Conservation (phyloP, 2,113 vertebrate species). For the Hippocampus zosterae region DNA sequence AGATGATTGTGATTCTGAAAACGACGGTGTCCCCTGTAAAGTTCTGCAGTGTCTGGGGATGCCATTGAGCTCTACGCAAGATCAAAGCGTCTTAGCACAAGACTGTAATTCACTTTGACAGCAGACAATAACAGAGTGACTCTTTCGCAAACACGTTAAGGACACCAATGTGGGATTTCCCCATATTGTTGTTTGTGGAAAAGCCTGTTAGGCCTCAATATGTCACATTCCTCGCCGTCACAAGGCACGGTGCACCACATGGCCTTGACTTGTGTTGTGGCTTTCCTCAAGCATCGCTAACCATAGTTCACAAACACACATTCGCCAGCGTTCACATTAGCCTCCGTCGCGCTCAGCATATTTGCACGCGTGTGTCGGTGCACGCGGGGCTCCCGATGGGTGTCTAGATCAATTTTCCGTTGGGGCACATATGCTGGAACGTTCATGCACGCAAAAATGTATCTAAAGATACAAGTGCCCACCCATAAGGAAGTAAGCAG, state of each 20-base stretch:
- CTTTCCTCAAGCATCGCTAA: slow-evolving; percentile 49
- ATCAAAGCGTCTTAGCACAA: slow-evolving; percentile 32
- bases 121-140: slow-evolving; percentile 64
- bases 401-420: not conserved
- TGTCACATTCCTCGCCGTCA: slow-evolving; percentile 63
- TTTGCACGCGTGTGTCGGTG: not conserved
- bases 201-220: slow-evolving; percentile 64
- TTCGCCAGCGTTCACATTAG: slow-evolving; percentile 22
- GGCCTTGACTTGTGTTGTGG: slow-evolving; percentile 63
- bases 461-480: slow-evolving; percentile 39
- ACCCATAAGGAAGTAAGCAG: slow-evolving; percentile 50
- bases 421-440: slow-evolving; percentile 1
- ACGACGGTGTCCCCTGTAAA: slow-evolving; percentile 6
- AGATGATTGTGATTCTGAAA: too few relatives aligned
- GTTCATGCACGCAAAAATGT: slow-evolving; percentile 14
- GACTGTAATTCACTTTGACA: slow-evolving; percentile 60
- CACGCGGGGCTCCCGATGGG: not conserved
- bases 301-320: slow-evolving; percentile 41
- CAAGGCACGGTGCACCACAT: slow-evolving; percentile 55
- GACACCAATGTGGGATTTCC: slow-evolving; percentile 57
- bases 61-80: slow-evolving; percentile 34
- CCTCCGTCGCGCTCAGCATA: not conserved
- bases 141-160: slow-evolving; percentile 64
- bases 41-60: slow-evolving; percentile 28
- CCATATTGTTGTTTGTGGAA: slow-evolving; percentile 67